A percentile compares a stretch with the other conserved stretches of the same genome.
These are phyloP conservation scores for Leptoteleia sp. DNA, from an alignment of 1,140 invertebrate genomes.

Conservation along the genomic window DNA sequence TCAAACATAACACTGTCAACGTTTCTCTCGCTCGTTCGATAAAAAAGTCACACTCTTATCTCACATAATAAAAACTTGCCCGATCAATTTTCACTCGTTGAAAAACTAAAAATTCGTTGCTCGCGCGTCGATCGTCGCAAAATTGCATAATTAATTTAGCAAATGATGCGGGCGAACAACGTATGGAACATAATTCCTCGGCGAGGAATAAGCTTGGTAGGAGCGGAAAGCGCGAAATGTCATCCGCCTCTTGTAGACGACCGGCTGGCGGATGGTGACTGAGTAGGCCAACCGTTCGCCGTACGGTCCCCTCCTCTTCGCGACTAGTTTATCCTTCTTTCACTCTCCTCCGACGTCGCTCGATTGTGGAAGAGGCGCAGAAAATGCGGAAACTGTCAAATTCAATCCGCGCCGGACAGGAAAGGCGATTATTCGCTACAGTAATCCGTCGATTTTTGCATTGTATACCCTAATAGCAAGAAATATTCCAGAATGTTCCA, in stretches of 20 bases:
- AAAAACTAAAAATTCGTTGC: neutral
- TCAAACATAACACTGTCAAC: constrained; percentile 64
- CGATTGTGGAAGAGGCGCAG: constrained; percentile 68
- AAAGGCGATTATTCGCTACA: constrained; percentile 43
- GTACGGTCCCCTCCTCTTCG: constrained; percentile 62
- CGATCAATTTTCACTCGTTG: constrained; percentile 4
- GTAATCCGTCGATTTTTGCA: constrained; percentile 24
- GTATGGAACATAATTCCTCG: constrained; percentile 2
- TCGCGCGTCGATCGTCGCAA: neutral
- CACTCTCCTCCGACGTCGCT: constrained; percentile 58
- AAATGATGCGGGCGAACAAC: constrained; percentile 6
- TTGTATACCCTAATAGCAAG: no score
- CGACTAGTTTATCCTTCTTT: constrained; percentile 59
- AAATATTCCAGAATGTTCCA: no score
- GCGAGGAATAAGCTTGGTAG: constrained; percentile 38
- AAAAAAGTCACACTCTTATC: constrained; percentile 23
- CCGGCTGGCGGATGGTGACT: constrained; percentile 79
- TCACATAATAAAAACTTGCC: constrained; percentile 11
- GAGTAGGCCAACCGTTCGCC: constrained; percentile 77
- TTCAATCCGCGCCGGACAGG: constrained; percentile 22
- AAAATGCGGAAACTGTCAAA: constrained; percentile 71
- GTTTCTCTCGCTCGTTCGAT: constrained; percentile 4
- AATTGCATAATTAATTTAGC: no score
- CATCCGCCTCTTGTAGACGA: constrained; percentile 71
- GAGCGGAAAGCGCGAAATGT: constrained; percentile 70